phyloP scores from a whole-genome alignment of 2,113 vertebrate species.

The Hypanus sabinus region DNA sequence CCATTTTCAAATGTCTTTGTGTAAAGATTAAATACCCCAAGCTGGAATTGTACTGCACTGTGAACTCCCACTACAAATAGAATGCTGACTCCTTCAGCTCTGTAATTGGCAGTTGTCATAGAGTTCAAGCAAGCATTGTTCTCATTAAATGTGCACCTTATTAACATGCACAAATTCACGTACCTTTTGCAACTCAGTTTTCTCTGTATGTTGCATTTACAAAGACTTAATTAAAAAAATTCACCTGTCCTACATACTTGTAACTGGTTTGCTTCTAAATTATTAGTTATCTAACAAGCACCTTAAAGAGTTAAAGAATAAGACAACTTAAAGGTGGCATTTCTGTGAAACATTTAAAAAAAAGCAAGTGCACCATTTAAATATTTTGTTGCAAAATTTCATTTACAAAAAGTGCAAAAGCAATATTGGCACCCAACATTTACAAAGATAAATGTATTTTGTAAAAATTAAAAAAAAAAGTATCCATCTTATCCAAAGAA shows the following conservation, averaged over 20 bases:
- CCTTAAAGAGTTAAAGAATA: not conserved
- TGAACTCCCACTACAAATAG: not conserved
- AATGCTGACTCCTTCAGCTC: not conserved
- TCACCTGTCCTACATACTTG: not conserved
- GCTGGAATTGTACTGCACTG: not conserved
- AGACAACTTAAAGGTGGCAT: not conserved
- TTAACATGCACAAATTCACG: not conserved
- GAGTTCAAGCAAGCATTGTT: not conserved
- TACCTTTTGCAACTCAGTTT: not conserved
- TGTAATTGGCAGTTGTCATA: not conserved
- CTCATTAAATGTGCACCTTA: not conserved
- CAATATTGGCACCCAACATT: slow-evolving; percentile 7
- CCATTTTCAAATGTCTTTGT: not conserved
- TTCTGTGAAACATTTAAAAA: slow-evolving; percentile 9
- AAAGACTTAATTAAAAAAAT: not conserved
- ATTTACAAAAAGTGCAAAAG: slow-evolving; percentile 1
- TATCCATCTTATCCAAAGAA: not conserved
- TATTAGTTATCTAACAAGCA: not conserved
- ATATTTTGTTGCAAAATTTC: not conserved
- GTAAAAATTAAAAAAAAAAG: not conserved
- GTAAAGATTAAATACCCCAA: not conserved
- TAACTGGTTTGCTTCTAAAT: not conserved
- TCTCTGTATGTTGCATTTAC: not conserved
- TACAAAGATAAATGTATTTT: not conserved
- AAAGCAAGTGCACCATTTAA: not conserved